phyloP scores from a whole-genome alignment of 2,888 invertebrate genomes.

The Hypselothyrea guttata region DNA sequence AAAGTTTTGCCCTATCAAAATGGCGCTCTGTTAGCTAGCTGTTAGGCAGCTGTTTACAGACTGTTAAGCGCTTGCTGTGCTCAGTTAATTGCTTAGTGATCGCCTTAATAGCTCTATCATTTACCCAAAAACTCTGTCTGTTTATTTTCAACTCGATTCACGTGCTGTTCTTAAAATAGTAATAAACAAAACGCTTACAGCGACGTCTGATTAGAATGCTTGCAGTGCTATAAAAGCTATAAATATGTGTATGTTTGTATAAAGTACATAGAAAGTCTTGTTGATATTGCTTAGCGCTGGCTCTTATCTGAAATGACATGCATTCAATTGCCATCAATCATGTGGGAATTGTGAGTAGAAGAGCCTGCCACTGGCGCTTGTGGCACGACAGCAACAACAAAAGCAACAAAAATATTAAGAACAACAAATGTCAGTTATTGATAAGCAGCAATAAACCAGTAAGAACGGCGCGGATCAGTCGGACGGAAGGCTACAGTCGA shows the following conservation, averaged over 20 bases:
- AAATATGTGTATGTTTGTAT: slow-evolving; percentile 7
- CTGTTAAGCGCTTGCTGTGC: too few species aligned
- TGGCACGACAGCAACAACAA: slow-evolving; percentile 26
- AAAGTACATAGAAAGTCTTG: slow-evolving; percentile 13
- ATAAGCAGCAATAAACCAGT: slow-evolving; percentile 20
- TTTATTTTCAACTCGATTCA: too few species aligned
- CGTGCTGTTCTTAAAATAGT: neutral
- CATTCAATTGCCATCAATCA: slow-evolving; percentile 61
- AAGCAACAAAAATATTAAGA: too few species aligned
- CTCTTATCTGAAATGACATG: slow-evolving; percentile 51
- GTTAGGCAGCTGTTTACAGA: too few species aligned
- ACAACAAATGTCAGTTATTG: slow-evolving; percentile 24
- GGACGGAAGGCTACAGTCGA: too few species aligned
- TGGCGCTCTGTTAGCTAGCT: too few species aligned
- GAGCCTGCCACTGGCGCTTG: slow-evolving; percentile 14
- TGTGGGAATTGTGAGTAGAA: slow-evolving; percentile 24
- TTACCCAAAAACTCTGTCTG: too few species aligned
- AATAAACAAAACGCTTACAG: too few species aligned
- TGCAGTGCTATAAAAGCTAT: slow-evolving; percentile 15
- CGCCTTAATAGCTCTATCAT: too few species aligned
- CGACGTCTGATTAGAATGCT: slow-evolving; percentile 19
- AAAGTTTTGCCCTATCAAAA: slow-evolving; percentile 17
- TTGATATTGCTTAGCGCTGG: slow-evolving; percentile 22
- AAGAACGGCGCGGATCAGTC: too few species aligned
- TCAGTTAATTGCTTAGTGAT: too few species aligned